phyloP scores from a whole-genome alignment of 2,888 invertebrate species.

The Diarsia brunnea region DNA sequence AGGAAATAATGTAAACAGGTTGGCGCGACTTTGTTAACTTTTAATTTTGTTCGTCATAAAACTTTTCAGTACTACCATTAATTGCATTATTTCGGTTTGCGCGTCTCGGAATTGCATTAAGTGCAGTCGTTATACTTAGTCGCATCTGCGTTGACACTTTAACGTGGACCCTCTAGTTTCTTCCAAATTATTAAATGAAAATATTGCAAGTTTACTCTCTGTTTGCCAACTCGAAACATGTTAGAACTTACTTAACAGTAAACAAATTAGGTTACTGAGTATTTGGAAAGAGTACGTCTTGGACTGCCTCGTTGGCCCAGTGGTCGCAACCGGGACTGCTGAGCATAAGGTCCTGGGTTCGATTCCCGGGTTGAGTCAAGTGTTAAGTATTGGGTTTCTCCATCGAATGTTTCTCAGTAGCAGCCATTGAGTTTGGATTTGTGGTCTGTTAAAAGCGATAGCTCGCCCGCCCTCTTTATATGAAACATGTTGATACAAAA shows the following conservation, averaged over 20 bases:
- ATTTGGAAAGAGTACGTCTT: background rate
- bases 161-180: conserved; percentile 14
- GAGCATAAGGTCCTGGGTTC: too few relatives aligned
- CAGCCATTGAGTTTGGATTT: too few relatives aligned
- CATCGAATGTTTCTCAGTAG: too few relatives aligned
- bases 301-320: too few relatives aligned
- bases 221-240: conserved; percentile 21
- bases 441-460: too few relatives aligned
- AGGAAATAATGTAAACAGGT: background rate
- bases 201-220: conserved; percentile 20
- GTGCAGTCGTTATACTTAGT: conserved; percentile 39
- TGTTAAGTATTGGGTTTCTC: too few relatives aligned
- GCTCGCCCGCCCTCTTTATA: too few relatives aligned
- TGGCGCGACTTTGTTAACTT: conserved; percentile 7
- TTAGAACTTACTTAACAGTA: background rate
- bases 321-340: too few relatives aligned
- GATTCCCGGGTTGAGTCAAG: too few relatives aligned
- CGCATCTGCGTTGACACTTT: conserved; percentile 53
- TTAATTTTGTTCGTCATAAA: conserved; percentile 6
- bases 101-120: conserved; percentile 53
- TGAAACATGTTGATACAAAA: background rate
- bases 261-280: background rate
- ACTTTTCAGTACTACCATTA: conserved; percentile 35
- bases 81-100: conserved; percentile 43
- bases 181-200: conserved; percentile 43